phyloP scores from a whole-genome alignment of 2,888 invertebrate genomes.

The Metacarcinus magister region DNA sequence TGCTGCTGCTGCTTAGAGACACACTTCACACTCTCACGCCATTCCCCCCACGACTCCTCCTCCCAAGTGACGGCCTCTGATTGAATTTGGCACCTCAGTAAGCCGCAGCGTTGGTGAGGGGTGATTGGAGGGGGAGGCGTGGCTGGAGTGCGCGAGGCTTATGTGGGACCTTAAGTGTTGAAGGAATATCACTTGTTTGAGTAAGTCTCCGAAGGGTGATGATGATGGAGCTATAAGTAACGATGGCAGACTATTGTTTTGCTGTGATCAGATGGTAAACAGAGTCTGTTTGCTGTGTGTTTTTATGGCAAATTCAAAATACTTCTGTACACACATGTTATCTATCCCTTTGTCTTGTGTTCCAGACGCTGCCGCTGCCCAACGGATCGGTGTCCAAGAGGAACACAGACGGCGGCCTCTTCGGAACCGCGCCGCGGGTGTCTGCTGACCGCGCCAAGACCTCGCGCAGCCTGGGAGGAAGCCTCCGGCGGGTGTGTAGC shows the following conservation, averaged over 20 bases:
- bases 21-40: background rate
- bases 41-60: background rate
- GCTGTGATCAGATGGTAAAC: background rate
- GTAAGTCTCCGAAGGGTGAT: background rate
- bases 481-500: constrained; percentile 73
- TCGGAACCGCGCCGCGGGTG: constrained; percentile 71
- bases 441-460: constrained; percentile 61
- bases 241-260: background rate
- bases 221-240: background rate
- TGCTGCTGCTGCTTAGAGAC: background rate
- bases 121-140: background rate
- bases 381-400: constrained; percentile 69
- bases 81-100: background rate
- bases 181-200: background rate
- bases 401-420: constrained; percentile 71
- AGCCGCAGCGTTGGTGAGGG: background rate
- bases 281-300: background rate
- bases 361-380: constrained; percentile 74
- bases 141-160: background rate
- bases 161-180: background rate
- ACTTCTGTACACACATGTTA: background rate
- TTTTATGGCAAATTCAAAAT: background rate
- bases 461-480: constrained; percentile 71
- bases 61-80: background rate
- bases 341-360: background rate